phyloP scores from a whole-genome alignment of 2,888 invertebrate species.

The Apodemia mormo region DNA sequence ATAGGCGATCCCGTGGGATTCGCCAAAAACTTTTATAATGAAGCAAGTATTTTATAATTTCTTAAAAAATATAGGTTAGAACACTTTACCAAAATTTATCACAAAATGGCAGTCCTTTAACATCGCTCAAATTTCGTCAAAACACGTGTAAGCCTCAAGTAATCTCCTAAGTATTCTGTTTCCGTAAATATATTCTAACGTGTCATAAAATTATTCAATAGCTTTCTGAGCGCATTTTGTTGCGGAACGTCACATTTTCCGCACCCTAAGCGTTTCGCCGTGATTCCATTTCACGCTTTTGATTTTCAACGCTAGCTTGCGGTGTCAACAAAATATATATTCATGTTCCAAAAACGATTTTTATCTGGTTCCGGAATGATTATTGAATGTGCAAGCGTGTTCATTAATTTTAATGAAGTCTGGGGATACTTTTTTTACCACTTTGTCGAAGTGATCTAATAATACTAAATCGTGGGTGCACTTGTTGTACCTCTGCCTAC shows the following conservation, averaged over 20 bases:
- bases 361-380: background rate
- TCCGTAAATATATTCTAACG: background rate
- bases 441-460: no score
- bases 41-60: no score
- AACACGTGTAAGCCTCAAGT: background rate
- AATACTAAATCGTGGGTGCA: no score
- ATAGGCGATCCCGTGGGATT: no score
- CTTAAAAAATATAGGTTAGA: no score
- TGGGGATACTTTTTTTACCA: background rate
- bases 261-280: background rate
- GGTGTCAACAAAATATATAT: constrained; percentile 16
- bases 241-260: background rate
- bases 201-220: background rate
- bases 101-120: no score
- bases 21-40: no score
- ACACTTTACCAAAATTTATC: no score
- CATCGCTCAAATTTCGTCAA: no score
- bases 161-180: background rate
- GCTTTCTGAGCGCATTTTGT: background rate
- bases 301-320: constrained; percentile 10
- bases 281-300: constrained; percentile 18
- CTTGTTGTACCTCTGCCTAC: no score
- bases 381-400: background rate
- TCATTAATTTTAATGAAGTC: background rate
- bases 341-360: constrained; percentile 7